Conservation (phyloP, 2,113 vertebrate genomes). For the Sus scrofa region T2T-Sscrofa CM000830.6:41427501-41428000, state of each 20-base stretch:
- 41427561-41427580: constrained; percentile 70
- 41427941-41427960: background rate
- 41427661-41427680: constrained; percentile 62
- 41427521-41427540: constrained; percentile 78
- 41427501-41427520: constrained; percentile 81
- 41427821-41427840: background rate
- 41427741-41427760: background rate
- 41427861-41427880: background rate
- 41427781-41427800: background rate
- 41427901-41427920: background rate
- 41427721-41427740: constrained; percentile 23
- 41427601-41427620: constrained; percentile 77
- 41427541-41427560: constrained; percentile 34
- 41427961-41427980: background rate
- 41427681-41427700: constrained; percentile 72
- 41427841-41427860: background rate
- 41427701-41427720: constrained; percentile 34
- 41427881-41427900: background rate
- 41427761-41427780: no score
- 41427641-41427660: constrained; percentile 74
- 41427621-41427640: constrained; percentile 78
- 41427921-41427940: background rate
- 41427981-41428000: background rate
- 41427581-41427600: constrained; percentile 82
- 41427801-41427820: background rate